Conservation (phyloP, 1,140 invertebrate species). For the Aphaenogaster ashmeadi region DNA sequence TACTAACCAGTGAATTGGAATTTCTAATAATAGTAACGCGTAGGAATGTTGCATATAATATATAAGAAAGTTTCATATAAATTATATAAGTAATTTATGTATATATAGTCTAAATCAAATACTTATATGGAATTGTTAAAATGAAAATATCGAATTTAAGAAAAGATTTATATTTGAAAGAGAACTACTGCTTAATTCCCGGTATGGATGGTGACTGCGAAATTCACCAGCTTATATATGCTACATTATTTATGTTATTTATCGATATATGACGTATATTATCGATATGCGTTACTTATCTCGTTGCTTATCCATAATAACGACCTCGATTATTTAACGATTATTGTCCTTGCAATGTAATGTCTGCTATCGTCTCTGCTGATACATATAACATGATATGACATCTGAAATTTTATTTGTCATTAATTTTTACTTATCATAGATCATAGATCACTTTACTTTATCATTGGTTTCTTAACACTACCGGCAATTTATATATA, state of each 20-base stretch:
- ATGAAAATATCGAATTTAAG: background rate
- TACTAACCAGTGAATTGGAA: background rate
- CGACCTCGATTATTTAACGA: slow-evolving; percentile 18
- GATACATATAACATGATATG: background rate
- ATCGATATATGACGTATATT: background rate
- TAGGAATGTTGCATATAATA: background rate
- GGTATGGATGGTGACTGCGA: background rate
- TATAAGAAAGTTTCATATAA: background rate
- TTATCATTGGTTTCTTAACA: background rate
- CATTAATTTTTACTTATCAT: background rate
- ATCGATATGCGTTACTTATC: slow-evolving; percentile 6
- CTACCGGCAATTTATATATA: too few relatives aligned
- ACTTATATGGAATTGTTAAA: background rate
- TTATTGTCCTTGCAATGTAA: slow-evolving; percentile 7
- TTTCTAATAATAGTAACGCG: background rate
- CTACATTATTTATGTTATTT: slow-evolving; percentile 7
- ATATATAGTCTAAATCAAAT: background rate
- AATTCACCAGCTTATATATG: background rate
- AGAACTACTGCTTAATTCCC: background rate
- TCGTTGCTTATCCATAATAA: background rate
- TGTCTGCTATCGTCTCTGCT: background rate
- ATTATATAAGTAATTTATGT: background rate
- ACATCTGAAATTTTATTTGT: background rate
- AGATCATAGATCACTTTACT: background rate
- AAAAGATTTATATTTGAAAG: background rate